phyloP scores from a whole-genome alignment of 2,797 vertebrate genomes.

The Artibeus lituratus region DNA sequence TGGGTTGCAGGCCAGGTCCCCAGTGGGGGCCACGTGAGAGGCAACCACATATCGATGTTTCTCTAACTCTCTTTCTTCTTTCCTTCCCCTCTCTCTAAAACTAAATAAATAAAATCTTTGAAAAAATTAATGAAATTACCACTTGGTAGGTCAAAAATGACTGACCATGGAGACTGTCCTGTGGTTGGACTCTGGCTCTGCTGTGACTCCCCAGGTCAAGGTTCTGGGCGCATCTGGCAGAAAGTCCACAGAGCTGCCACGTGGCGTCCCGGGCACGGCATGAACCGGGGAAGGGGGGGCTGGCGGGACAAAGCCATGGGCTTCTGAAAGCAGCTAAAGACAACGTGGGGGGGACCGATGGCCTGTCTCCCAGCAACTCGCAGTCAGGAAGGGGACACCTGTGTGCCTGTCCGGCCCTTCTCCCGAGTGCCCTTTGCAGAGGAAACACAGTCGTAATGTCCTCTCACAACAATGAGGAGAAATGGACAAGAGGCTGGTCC shows the following conservation, averaged over 20 bases:
- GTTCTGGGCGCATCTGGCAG: conserved; percentile 63
- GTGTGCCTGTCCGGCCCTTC: conserved; percentile 76
- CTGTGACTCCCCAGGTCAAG: conserved; percentile 68
- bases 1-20: too few relatives aligned
- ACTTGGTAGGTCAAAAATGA: background rate
- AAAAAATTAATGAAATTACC: background rate
- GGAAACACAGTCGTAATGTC: conserved; percentile 82
- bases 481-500: conserved; percentile 78
- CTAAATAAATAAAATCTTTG: too few relatives aligned
- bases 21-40: too few relatives aligned
- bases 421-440: conserved; percentile 70
- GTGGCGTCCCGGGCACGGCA: conserved; percentile 61
- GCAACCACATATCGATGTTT: too few relatives aligned
- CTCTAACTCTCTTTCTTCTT: too few relatives aligned
- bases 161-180: background rate
- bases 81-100: too few relatives aligned
- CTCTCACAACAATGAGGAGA: conserved; percentile 83
- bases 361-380: conserved; percentile 51
- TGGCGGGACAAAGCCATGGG: conserved; percentile 48
- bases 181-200: conserved; percentile 66
- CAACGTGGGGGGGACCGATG: background rate
- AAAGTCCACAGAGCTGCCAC: conserved; percentile 56
- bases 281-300: conserved; percentile 58
- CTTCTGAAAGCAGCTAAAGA: conserved; percentile 71
- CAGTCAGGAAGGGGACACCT: conserved; percentile 78